Evolutionary conservation across 2,888 invertebrate species (phyloP), one percentile per base, ranked within the genome.

Genomic region (Taphrorychus bicolor): DNA sequence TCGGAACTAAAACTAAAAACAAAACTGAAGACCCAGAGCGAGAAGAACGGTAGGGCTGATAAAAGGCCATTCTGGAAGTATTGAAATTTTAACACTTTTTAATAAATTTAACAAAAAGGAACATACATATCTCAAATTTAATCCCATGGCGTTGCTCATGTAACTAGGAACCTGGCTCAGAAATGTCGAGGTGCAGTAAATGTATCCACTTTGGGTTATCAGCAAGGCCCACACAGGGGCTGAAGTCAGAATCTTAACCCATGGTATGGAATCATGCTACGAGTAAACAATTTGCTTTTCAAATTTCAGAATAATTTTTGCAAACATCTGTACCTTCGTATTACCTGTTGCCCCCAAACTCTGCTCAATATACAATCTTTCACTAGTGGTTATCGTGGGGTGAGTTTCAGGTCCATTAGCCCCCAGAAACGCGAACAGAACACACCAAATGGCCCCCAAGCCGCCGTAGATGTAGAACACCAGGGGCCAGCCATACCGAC

Each of bases 151-250:
- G 41, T 87, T 85, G 73, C 87, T 87, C 88, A 94, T 89, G 78
- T 93, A 94, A 0, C 89, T 87, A 0, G 94, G 94, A 76, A 93
- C 90, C 79, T 94, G 90, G 0, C 93, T 93, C 0, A 94, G 84
- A 18, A 95, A 83, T 18, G 92, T 93, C 90, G 92, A 93, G 82
- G 91, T 93, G 21, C 93, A 93, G 87, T 93, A 91, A 75, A 87
- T 89, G 73, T 94, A 91, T 0, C 91, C 88, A 70, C 88, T 87
- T 77, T 94, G 93, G 0, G 89, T 88, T 1, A 91, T 77, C 1
- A 91, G 78, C 1, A 94, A 83, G 0, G 92, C 88, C 87, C 90
- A 88, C 78, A 94, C 90, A 0, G 94, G 92, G 22, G 89, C 76
- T 0, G 93, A 93, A 0, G 88, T 91, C 54, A 90, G 82, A 69